Evolutionary conservation across 2,888 invertebrate species (phyloP), one percentile per base, ranked within the genome.

Genomic region (Cenopis cana): DNA sequence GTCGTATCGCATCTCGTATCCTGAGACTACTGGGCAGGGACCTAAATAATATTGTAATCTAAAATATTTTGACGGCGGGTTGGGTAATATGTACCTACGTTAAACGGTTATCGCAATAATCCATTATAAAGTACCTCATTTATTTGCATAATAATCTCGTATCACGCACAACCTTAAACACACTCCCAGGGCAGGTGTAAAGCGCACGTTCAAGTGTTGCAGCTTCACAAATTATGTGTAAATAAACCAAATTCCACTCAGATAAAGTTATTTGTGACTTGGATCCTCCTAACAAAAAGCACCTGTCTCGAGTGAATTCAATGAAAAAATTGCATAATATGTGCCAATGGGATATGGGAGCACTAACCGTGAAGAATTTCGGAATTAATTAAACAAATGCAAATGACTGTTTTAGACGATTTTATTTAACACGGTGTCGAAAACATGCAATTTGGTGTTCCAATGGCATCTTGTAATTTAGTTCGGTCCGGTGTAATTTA

Each of bases 321-420:
- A 78, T 82, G 80, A 79, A 74, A 76, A 78, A 82, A 83, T 86
- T 86, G 83, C 81, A 76, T 81, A 82, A 85, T 77, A 81, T 83
- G 82, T 80, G 77, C 57, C 67, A 76, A 73, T 41, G 73, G 74
- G 76, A 65, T 75, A 73, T 41, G 73, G 74, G 76, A 65, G 76
- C 79, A 84, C 77, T 76, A 77, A 77, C 84, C 86, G 82, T 85
- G 81, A 83, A 81, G 66, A 29, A n/a, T n/a, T n/a, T 5, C 18
- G 18, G 56, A 69, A 38, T 71, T 71, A 71, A 71, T 67, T 71
- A 67, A 50, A 56, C 55, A 52, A 54, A 64, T 33, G 24, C 57
- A 67, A 54, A 55, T 60, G 17, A 71, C 49, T 20, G 55, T 66
- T 61, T 12, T 8, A n/a, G 36, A 55, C 17, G 36, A 59, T 38